These are phyloP conservation scores for Epinephelus awoara DNA, from an alignment of 2,797 vertebrate genomes.

Conservation along the genomic window DNA sequence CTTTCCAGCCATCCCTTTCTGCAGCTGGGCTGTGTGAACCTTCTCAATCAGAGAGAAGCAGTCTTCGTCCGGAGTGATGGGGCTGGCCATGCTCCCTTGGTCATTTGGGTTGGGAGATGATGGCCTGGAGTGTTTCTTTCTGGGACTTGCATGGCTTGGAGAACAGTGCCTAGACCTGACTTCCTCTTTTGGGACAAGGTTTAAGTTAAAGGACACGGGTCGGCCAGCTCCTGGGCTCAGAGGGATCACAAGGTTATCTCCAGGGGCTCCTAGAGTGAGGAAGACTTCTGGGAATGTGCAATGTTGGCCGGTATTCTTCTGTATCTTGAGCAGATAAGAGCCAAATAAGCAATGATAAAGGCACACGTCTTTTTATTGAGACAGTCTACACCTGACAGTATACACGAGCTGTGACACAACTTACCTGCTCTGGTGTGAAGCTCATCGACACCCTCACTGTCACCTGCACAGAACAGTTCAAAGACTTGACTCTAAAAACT, in stretches of 20 bases:
- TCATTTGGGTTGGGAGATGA: slow-evolving; percentile 63
- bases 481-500: neutral
- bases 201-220: slow-evolving; percentile 77
- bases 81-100: slow-evolving; percentile 16
- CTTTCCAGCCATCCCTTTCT: slow-evolving; percentile 56
- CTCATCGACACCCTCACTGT: slow-evolving; percentile 83
- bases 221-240: slow-evolving; percentile 69
- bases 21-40: slow-evolving; percentile 73
- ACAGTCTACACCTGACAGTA: slow-evolving; percentile 3
- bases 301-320: slow-evolving; percentile 44
- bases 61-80: slow-evolving; percentile 72
- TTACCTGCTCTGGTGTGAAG: slow-evolving; percentile 81
- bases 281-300: slow-evolving; percentile 80
- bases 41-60: slow-evolving; percentile 82
- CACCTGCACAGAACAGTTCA: slow-evolving; percentile 60
- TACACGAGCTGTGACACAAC: neutral
- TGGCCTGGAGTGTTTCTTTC: slow-evolving; percentile 55
- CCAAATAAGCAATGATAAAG: slow-evolving; percentile 10
- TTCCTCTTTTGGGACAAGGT: slow-evolving; percentile 73
- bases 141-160: slow-evolving; percentile 59
- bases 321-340: slow-evolving; percentile 63
- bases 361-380: neutral
- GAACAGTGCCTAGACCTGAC: slow-evolving; percentile 48
- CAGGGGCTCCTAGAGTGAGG: slow-evolving; percentile 81
- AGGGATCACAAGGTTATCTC: slow-evolving; percentile 80